Percentiles rank a stretch among this genome's conserved stretches.
These are phyloP conservation scores for Drosophila insularis DNA, from an alignment of 1,140 invertebrate species.

Conservation along the genomic window DNA sequence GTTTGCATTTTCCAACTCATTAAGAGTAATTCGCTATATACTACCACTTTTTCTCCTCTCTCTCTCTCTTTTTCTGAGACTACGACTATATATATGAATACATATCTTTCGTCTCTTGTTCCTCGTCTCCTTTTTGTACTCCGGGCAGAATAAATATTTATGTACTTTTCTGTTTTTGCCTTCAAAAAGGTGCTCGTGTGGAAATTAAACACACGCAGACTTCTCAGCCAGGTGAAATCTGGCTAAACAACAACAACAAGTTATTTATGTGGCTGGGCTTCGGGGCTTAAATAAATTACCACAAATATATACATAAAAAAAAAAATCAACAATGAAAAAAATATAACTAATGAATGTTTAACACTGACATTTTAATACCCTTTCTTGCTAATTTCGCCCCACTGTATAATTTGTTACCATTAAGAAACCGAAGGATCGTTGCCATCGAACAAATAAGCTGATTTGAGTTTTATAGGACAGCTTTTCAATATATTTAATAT, in stretches of 20 bases:
- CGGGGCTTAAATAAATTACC: slow-evolving; percentile 49
- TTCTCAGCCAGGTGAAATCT: slow-evolving; percentile 22
- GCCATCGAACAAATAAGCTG: too few relatives aligned
- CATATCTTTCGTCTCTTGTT: not conserved
- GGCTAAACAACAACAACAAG: slow-evolving; percentile 3
- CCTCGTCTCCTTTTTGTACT: not conserved
- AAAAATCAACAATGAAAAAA: not conserved
- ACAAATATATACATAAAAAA: slow-evolving; percentile 18
- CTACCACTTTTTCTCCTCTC: slow-evolving; percentile 28
- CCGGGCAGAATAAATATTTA: slow-evolving; percentile 29
- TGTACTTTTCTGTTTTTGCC: slow-evolving; percentile 31
- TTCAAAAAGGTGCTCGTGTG: slow-evolving; percentile 52
- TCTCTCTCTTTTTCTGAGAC: not conserved
- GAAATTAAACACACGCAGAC: slow-evolving; percentile 51
- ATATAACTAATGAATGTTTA: too few relatives aligned
- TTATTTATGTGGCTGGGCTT: slow-evolving; percentile 9
- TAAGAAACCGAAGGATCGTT: too few relatives aligned
- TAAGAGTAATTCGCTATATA: slow-evolving; percentile 61
- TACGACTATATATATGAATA: too few relatives aligned
- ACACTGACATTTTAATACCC: too few relatives aligned
- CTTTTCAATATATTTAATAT: too few relatives aligned
- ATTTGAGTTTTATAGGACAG: too few relatives aligned
- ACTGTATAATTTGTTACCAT: too few relatives aligned
- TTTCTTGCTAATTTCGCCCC: too few relatives aligned
- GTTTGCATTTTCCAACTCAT: slow-evolving; percentile 71